These are phyloP conservation scores for Pediacus dermestoides DNA, from an alignment of 2,888 invertebrate species.

Conservation along the genomic window DNA sequence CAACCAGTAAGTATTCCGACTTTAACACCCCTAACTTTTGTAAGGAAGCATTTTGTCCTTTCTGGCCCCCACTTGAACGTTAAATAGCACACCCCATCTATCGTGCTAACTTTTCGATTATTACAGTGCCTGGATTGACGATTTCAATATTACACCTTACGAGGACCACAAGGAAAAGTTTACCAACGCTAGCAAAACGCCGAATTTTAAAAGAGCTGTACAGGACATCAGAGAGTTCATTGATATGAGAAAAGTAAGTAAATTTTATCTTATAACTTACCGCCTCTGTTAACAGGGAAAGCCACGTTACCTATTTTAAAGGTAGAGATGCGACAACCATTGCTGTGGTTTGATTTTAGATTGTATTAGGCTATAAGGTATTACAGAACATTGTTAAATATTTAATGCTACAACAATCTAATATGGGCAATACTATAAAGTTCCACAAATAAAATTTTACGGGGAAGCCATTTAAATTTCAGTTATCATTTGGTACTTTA, in stretches of 20 bases:
- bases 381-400: too few species aligned
- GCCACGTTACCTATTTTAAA: too few species aligned
- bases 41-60: conserved; percentile 1
- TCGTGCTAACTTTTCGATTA: conserved; percentile 11
- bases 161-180: conserved; percentile 74
- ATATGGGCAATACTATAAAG: too few species aligned
- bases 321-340: too few species aligned
- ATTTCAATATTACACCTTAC: conserved; percentile 78
- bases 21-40: conserved; percentile 7
- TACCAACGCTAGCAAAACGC: conserved; percentile 68
- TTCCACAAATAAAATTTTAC: too few species aligned
- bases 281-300: too few species aligned
- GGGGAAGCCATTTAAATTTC: too few species aligned
- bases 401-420: too few species aligned
- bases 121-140: conserved; percentile 86
- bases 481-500: too few species aligned
- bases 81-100: background rate
- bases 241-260: conserved; percentile 58
- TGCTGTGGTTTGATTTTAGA: too few species aligned
- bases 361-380: too few species aligned
- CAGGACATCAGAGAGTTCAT: conserved; percentile 77
- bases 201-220: conserved; percentile 73
- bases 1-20: conserved; percentile 76
- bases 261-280: conserved; percentile 1
- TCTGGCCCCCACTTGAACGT: conserved; percentile 4